phyloP scores from a whole-genome alignment of 64 coral and sea anemone species.

The Platygyra sinensis region DNA sequence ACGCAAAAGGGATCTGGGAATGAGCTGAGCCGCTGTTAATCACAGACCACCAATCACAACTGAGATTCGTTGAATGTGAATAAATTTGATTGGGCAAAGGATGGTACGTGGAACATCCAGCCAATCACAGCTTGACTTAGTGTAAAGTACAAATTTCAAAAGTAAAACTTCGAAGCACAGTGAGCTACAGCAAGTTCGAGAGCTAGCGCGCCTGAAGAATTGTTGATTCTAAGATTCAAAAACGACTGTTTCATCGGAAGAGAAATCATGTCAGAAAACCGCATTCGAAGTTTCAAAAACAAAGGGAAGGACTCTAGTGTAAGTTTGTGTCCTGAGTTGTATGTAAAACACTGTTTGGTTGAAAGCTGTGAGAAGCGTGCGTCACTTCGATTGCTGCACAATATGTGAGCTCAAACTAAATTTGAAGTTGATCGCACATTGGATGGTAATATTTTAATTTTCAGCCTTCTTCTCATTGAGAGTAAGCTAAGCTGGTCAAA shows the following conservation, averaged over 20 bases:
- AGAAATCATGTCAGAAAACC: conserved; percentile 60
- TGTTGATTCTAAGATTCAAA: neutral
- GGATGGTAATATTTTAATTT: too few relatives aligned
- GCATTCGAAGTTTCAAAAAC: conserved; percentile 59
- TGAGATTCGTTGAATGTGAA: conserved; percentile 13
- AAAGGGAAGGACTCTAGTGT: conserved; percentile 51
- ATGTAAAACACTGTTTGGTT: neutral
- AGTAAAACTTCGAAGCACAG: neutral
- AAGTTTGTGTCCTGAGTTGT: neutral
- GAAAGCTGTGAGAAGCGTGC: neutral
- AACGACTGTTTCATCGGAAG: neutral
- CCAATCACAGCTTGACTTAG: neutral
- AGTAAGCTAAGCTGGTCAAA: too few relatives aligned
- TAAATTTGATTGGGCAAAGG: conserved; percentile 18
- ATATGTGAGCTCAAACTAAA: too few relatives aligned
- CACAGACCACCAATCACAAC: conserved; percentile 26
- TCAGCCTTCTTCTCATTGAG: too few relatives aligned
- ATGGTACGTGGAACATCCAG: neutral
- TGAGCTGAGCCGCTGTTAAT: too few relatives aligned
- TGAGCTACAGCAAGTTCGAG: too few relatives aligned
- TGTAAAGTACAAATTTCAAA: conserved; percentile 32
- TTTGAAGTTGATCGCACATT: too few relatives aligned
- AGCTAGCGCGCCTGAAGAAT: neutral
- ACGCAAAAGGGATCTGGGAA: too few relatives aligned
- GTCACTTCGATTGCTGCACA: too few relatives aligned